Percentiles rank a stretch among this genome's conserved stretches.
Conservation (phyloP, 2,113 vertebrate species). For the Tenrec ecaudatus region DNA sequence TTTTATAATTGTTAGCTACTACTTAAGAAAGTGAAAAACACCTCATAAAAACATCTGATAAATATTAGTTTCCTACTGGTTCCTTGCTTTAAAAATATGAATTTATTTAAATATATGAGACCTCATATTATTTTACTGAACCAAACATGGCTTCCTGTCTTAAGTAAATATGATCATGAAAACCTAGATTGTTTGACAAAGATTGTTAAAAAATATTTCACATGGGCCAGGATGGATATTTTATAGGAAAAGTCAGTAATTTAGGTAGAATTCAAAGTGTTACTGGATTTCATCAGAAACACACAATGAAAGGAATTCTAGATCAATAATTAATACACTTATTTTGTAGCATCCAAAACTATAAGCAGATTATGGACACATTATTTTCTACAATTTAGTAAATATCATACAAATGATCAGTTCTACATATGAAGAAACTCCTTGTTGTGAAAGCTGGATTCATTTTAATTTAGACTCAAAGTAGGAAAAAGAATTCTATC, state of each 20-base stretch:
- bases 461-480: slow-evolving; percentile 35
- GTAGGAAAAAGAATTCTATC: background rate
- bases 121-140: background rate
- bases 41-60: background rate
- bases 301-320: background rate
- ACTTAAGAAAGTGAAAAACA: background rate
- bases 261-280: background rate
- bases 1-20: background rate
- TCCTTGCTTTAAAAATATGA: slow-evolving; percentile 23
- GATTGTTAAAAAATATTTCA: background rate
- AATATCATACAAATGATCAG: background rate
- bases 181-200: slow-evolving; percentile 20
- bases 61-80: background rate
- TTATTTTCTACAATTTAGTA: background rate
- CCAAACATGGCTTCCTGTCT: background rate
- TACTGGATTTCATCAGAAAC: background rate
- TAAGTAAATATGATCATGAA: background rate
- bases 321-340: background rate
- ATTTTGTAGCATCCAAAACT: background rate
- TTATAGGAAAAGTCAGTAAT: background rate
- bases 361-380: background rate
- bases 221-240: background rate
- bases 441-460: too few species aligned
- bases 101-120: background rate
- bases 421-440: too few species aligned